These are phyloP conservation scores for Cynopterus brachyotis DNA, from an alignment of 2,113 vertebrate genomes.

Conservation along the genomic window DNA sequence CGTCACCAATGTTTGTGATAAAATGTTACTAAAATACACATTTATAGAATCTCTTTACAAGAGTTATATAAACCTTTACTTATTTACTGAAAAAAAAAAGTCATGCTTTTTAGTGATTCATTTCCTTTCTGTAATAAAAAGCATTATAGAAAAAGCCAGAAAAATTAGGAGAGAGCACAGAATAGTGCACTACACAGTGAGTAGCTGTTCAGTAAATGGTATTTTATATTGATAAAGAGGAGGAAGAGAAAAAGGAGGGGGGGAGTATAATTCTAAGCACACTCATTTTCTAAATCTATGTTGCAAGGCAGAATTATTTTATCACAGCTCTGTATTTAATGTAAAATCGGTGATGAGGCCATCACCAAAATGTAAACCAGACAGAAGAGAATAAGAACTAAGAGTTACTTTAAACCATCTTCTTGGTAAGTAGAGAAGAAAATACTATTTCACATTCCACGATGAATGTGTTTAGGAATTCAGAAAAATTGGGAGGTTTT, in stretches of 20 bases:
- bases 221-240: conserved; percentile 27
- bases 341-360: conserved; percentile 54
- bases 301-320: conserved; percentile 61
- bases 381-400: background rate
- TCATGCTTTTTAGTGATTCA: conserved; percentile 65
- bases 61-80: conserved; percentile 57
- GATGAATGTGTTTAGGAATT: background rate
- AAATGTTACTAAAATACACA: conserved; percentile 67
- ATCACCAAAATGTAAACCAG: conserved; percentile 64
- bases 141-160: conserved; percentile 58
- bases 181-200: background rate
- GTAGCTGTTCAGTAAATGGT: conserved; percentile 33
- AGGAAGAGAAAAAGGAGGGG: background rate
- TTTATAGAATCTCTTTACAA: conserved; percentile 65
- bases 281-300: conserved; percentile 58
- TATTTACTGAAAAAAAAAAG: conserved; percentile 72
- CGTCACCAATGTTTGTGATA: conserved; percentile 59
- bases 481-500: background rate
- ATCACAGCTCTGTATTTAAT: conserved; percentile 69
- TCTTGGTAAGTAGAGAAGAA: background rate
- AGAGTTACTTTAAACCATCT: background rate
- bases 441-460: background rate
- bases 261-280: background rate
- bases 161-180: conserved; percentile 33
- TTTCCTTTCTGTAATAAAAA: conserved; percentile 53